phyloP scores from a whole-genome alignment of 2,113 vertebrate species.

The Petaurus breviceps region DNA sequence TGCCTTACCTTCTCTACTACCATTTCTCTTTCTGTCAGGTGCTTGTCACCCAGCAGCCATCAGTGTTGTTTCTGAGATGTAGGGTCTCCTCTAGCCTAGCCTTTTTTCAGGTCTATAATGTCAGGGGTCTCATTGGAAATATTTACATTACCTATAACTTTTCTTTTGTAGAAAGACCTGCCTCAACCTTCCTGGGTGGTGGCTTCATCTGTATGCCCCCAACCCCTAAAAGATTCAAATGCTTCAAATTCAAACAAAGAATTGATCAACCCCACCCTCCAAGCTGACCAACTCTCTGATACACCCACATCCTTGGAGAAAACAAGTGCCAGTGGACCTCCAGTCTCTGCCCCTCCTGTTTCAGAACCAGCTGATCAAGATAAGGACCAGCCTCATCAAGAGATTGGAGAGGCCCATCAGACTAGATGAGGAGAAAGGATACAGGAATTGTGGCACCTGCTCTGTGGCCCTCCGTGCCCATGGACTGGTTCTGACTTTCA shows the following conservation, averaged over 20 bases:
- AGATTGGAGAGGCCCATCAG: constrained; percentile 61
- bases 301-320: constrained; percentile 49
- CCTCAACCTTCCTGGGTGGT: constrained; percentile 89
- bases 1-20: neutral
- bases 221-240: constrained; percentile 54
- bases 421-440: constrained; percentile 64
- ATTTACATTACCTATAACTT: constrained; percentile 22
- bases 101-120: neutral
- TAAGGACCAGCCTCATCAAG: constrained; percentile 51
- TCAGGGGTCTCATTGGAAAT: neutral
- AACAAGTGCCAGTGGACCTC: neutral
- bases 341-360: neutral
- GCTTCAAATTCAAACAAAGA: constrained; percentile 44
- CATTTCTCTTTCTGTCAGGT: neutral
- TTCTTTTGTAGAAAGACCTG: constrained; percentile 84
- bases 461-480: neutral
- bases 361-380: constrained; percentile 7
- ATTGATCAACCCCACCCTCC: constrained; percentile 71
- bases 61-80: no score
- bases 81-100: neutral
- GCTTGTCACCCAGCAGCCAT: neutral
- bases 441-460: neutral
- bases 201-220: constrained; percentile 73
- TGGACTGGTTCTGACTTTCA: constrained; percentile 30
- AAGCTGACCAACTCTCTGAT: constrained; percentile 61